These are phyloP conservation scores for Eristalinus sepulchralis DNA, from an alignment of 2,888 invertebrate genomes.

Conservation along the genomic window DNA sequence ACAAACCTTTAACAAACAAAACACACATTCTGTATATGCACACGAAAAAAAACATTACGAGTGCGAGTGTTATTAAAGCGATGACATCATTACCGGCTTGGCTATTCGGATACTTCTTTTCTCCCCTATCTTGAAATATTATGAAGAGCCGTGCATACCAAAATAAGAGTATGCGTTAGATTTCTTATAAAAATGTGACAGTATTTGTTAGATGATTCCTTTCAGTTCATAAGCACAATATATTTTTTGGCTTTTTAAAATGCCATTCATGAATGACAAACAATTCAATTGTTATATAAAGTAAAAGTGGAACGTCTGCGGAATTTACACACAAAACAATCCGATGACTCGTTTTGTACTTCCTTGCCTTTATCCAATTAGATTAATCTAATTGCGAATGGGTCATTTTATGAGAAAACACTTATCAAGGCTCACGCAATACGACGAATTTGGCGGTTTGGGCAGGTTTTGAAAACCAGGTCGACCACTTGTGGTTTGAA, in stretches of 20 bases:
- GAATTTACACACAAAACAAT: slow-evolving; percentile 42
- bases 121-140: slow-evolving; percentile 19
- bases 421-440: not conserved
- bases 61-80: slow-evolving; percentile 55
- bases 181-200: slow-evolving; percentile 19
- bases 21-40: slow-evolving; percentile 29
- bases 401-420: slow-evolving; percentile 11
- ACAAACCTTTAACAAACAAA: slow-evolving; percentile 51
- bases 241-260: slow-evolving; percentile 5
- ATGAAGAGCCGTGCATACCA: slow-evolving; percentile 18
- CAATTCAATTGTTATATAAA: slow-evolving; percentile 10
- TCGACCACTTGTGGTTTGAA: slow-evolving; percentile 69
- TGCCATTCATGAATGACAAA: not conserved
- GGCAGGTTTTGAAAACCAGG: slow-evolving; percentile 59
- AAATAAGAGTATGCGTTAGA: slow-evolving; percentile 34
- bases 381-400: slow-evolving; percentile 27
- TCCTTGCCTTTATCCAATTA: slow-evolving; percentile 46
- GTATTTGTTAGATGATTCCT: slow-evolving; percentile 4
- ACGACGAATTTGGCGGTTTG: slow-evolving; percentile 43
- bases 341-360: slow-evolving; percentile 9
- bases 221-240: slow-evolving; percentile 4
- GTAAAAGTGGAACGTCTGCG: slow-evolving; percentile 50
- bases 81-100: slow-evolving; percentile 70
- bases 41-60: slow-evolving; percentile 47
- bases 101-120: slow-evolving; percentile 11